These are phyloP conservation scores for Aphelinus certus DNA, from an alignment of 1,140 invertebrate species.

Conservation along the genomic window DNA sequence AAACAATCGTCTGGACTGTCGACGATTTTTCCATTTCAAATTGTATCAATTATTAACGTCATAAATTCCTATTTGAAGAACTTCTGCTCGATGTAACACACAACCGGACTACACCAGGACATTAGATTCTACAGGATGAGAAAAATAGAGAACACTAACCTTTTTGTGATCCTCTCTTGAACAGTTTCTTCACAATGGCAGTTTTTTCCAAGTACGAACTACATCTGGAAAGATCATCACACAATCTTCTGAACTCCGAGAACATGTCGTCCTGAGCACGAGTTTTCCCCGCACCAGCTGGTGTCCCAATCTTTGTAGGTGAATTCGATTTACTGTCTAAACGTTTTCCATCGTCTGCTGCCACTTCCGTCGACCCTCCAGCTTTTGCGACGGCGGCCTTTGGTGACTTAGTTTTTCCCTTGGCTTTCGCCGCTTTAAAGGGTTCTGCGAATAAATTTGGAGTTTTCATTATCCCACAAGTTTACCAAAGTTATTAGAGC, in stretches of 20 bases:
- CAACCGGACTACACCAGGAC: too few relatives aligned
- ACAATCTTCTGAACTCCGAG: constrained; percentile 80
- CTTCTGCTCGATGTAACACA: too few relatives aligned
- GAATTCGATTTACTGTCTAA: constrained; percentile 18
- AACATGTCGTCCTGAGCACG: constrained; percentile 75
- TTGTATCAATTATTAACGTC: too few relatives aligned
- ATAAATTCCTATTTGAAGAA: too few relatives aligned
- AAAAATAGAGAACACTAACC: constrained; percentile 55
- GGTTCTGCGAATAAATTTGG: constrained; percentile 40
- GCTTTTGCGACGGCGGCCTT: background rate
- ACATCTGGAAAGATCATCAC: constrained; percentile 78
- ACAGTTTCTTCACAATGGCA: constrained; percentile 75
- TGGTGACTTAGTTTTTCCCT: constrained; percentile 10
- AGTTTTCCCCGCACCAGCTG: background rate
- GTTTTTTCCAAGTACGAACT: constrained; percentile 87
- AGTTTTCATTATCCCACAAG: background rate
- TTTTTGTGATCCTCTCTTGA: constrained; percentile 73
- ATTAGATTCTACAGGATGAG: too few relatives aligned
- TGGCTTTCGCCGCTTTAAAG: constrained; percentile 44
- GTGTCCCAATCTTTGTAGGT: constrained; percentile 21
- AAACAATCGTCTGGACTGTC: too few relatives aligned
- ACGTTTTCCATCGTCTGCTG: background rate
- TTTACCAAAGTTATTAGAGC: too few relatives aligned
- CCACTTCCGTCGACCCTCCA: background rate
- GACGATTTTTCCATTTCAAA: too few relatives aligned